Conservation (phyloP, 2,113 vertebrate genomes). For the Thamnophis sirtalis region DNA sequence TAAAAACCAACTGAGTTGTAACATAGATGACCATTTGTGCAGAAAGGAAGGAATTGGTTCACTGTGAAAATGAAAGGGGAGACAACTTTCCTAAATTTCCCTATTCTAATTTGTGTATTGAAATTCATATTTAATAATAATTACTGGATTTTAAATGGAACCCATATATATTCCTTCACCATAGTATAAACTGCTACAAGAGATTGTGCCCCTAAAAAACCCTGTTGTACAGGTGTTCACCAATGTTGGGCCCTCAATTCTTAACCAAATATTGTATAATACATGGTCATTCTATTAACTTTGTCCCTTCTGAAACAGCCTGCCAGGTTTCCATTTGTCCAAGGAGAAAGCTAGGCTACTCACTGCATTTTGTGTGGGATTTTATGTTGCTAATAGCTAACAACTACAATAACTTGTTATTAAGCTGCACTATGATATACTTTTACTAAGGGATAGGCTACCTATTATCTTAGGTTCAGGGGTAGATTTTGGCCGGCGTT, state of each 20-base stretch:
- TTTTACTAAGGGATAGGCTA: not conserved
- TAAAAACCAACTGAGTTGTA: not conserved
- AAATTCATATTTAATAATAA: not conserved
- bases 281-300: not conserved
- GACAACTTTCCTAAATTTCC: not conserved
- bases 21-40: not conserved
- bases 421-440: not conserved
- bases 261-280: not conserved
- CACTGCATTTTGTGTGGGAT: no score
- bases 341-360: not conserved
- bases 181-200: not conserved
- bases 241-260: not conserved
- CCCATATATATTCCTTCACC: not conserved
- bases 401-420: not conserved
- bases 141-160: not conserved
- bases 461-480: not conserved
- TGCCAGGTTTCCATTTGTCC: not conserved
- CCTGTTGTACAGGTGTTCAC: not conserved
- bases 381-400: no score
- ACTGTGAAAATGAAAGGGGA: not conserved
- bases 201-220: not conserved
- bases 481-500: no score
- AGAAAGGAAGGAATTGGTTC: not conserved
- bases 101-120: not conserved
- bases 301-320: not conserved